phyloP scores from a whole-genome alignment of 2,888 invertebrate species.

The Thecocarcelia acutangulata region DNA sequence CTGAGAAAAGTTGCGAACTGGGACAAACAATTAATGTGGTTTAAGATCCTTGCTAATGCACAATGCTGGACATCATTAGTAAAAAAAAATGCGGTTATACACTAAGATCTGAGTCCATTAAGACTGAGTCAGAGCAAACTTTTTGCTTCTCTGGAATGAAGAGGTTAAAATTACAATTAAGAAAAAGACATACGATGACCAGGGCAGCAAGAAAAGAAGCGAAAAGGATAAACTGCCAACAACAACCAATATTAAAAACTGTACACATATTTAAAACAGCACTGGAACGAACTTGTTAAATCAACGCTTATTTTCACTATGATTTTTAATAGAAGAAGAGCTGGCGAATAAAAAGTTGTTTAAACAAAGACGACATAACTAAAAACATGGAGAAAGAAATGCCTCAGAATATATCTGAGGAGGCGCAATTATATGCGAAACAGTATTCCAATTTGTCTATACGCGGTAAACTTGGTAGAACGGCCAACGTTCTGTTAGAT shows the following conservation, averaged over 20 bases:
- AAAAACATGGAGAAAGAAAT: constrained; percentile 18
- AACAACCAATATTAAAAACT: constrained; percentile 23
- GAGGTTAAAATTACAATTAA: constrained; percentile 3
- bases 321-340: constrained; percentile 41
- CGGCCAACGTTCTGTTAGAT: constrained; percentile 13
- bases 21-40: constrained; percentile 5
- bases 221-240: constrained; percentile 30
- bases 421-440: constrained; percentile 3
- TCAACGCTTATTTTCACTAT: constrained; percentile 25
- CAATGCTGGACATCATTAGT: constrained; percentile 14
- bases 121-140: not conserved
- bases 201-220: constrained; percentile 11
- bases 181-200: constrained; percentile 33
- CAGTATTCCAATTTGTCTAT: constrained; percentile 22
- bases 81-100: constrained; percentile 20
- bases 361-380: constrained; percentile 21
- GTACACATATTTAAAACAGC: constrained; percentile 10
- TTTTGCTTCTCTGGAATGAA: constrained; percentile 11
- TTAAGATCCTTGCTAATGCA: constrained; percentile 18
- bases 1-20: constrained; percentile 30
- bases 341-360: constrained; percentile 36
- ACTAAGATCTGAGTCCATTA: not conserved
- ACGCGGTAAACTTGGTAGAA: constrained; percentile 36
- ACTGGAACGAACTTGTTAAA: constrained; percentile 22
- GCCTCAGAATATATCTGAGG: constrained; percentile 17